These are phyloP conservation scores for Dascillus cervinus DNA, from an alignment of 2,888 invertebrate species.

Conservation along the genomic window DNA sequence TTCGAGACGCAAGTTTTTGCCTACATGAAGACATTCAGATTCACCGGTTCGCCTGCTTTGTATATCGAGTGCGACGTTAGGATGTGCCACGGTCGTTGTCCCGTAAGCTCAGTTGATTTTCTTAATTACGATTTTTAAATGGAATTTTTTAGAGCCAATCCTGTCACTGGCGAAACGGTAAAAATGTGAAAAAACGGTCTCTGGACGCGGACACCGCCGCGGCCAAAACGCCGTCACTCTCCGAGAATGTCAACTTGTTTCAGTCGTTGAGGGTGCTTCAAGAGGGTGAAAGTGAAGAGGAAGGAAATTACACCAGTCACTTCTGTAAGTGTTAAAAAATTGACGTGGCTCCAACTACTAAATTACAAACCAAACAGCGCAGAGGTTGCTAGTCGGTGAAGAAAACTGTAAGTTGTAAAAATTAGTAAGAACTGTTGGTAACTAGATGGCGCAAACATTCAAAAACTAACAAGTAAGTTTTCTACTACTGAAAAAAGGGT, in stretches of 20 bases:
- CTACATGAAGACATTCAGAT: slow-evolving; percentile 90
- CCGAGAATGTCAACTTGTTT: slow-evolving; percentile 85
- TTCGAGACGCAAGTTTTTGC: slow-evolving; percentile 92
- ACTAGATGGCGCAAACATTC: no score
- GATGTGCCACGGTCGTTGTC: slow-evolving; percentile 93
- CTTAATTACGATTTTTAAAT: slow-evolving; percentile 4
- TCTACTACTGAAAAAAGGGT: no score
- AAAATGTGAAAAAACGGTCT: slow-evolving; percentile 70
- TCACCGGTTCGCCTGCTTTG: slow-evolving; percentile 87
- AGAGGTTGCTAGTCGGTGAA: no score
- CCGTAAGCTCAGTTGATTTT: slow-evolving; percentile 52
- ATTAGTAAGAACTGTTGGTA: no score
- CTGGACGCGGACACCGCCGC: slow-evolving; percentile 44
- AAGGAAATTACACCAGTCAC: slow-evolving; percentile 22
- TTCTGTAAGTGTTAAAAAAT: no score
- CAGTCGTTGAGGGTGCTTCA: slow-evolving; percentile 82
- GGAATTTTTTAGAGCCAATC: slow-evolving; percentile 66
- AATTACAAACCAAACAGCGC: no score
- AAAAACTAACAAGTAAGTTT: no score
- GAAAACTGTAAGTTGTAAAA: no score
- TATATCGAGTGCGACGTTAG: slow-evolving; percentile 92
- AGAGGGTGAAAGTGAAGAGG: slow-evolving; percentile 71
- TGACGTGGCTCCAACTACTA: no score
- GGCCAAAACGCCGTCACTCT: slow-evolving; percentile 46
- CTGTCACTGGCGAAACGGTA: slow-evolving; percentile 88